Conservation (phyloP, 2,113 vertebrate genomes). For the Lepidothrix coronata region DNA sequence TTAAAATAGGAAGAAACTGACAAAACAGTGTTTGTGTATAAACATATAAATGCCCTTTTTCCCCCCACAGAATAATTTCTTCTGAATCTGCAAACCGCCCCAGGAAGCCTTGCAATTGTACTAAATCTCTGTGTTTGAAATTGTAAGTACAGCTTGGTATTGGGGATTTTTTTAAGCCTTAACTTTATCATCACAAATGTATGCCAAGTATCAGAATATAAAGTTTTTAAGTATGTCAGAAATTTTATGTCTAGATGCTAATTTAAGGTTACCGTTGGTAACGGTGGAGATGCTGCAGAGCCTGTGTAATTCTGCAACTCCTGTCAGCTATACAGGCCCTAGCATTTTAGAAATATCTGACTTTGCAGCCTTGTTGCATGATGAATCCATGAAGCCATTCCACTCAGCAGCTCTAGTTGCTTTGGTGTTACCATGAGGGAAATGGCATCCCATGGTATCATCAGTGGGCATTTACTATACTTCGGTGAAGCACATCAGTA, state of each 20-base stretch:
- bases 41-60: not conserved
- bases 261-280: not conserved
- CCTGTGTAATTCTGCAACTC: not conserved
- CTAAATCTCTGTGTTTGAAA: constrained; percentile 97
- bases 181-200: not conserved
- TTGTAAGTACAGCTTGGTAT: constrained; percentile 82
- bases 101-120: constrained; percentile 98
- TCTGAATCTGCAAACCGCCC: constrained; percentile 90
- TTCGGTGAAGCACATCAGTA: not conserved
- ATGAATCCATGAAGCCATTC: not conserved
- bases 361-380: not conserved
- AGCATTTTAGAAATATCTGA: not conserved
- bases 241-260: not conserved
- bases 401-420: not conserved
- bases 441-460: not conserved
- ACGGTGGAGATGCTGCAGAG: not conserved
- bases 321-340: not conserved
- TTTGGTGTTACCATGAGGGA: not conserved
- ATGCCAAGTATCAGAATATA: not conserved
- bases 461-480: not conserved
- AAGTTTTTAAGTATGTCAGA: not conserved
- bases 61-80: constrained; percentile 75
- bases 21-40: not conserved
- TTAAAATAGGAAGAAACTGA: not conserved
- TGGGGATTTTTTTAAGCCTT: not conserved